Percentiles rank a stretch among this genome's conserved stretches.
Evolutionary conservation across 2,888 invertebrate genomes (phyloP).

Genomic region (Lamellibrachia satsuma): DNA sequence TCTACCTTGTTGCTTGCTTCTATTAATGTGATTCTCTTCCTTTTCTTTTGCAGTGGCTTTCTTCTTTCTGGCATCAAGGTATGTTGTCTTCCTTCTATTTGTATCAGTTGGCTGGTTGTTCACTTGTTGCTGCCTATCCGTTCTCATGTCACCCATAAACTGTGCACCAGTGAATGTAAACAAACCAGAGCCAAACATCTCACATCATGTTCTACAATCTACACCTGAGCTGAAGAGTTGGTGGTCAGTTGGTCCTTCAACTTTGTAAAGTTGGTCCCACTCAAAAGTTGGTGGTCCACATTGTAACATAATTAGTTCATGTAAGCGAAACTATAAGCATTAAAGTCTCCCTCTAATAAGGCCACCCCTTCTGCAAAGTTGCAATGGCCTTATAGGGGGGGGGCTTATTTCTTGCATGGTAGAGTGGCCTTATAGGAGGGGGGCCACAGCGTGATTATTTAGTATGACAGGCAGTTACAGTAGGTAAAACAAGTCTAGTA

Average conservation of each 20-base stretch:
- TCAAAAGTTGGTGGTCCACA: no score
- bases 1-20: slow-evolving; percentile 3
- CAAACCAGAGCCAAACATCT: background rate
- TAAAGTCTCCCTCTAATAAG: no score
- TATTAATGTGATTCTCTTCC: slow-evolving; percentile 11
- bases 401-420: no score
- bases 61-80: slow-evolving; percentile 17
- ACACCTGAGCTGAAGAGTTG: no score
- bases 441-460: background rate
- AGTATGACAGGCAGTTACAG: background rate
- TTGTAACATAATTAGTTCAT: no score
- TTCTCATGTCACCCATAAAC: background rate
- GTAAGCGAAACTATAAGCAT: no score
- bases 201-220: background rate
- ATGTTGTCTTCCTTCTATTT: background rate
- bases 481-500: no score
- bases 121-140: background rate
- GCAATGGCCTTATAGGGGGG: no score
- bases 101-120: background rate
- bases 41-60: slow-evolving; percentile 17
- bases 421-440: no score
- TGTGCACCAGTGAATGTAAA: background rate
- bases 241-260: no score
- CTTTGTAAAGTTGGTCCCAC: no score
- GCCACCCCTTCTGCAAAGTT: no score